Evolutionary conservation across 2,113 vertebrate genomes (phyloP).

Genomic region (Pungitius pungitius): DNA sequence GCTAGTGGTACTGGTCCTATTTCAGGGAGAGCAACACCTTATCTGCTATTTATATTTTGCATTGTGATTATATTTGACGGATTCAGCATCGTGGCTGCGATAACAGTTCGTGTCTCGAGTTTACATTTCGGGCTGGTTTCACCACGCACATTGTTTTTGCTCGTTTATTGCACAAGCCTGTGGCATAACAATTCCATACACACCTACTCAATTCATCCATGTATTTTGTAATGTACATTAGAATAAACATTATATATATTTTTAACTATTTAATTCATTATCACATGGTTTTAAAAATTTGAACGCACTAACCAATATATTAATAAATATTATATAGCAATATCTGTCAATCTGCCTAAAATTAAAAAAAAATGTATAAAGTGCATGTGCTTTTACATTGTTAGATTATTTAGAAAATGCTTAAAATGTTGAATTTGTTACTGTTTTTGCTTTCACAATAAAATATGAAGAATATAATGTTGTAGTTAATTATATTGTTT

Average conservation of each 20-base stretch:
- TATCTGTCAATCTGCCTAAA: not conserved
- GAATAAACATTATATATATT: not conserved
- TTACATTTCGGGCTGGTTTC: not conserved
- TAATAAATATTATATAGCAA: not conserved
- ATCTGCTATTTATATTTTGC: not conserved
- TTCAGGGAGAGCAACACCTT: not conserved
- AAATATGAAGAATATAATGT: no score
- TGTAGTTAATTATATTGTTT: not conserved
- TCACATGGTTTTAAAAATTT: not conserved
- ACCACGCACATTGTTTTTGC: slow-evolving; percentile 4
- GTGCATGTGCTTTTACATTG: not conserved
- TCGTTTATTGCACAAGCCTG: not conserved
- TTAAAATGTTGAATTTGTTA: not conserved
- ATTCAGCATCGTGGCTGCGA: not conserved
- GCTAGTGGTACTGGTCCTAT: not conserved
- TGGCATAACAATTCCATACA: not conserved
- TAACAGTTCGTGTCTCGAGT: not conserved
- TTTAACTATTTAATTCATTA: not conserved
- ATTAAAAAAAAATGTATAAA: not conserved
- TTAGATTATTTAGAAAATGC: not conserved
- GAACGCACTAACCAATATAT: not conserved
- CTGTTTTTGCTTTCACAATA: not conserved
- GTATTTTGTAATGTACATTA: not conserved
- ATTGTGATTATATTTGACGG: not conserved
- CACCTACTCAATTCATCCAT: not conserved